phyloP scores from a whole-genome alignment of 2,113 vertebrate genomes.

The Colistium nudipinnis region DNA sequence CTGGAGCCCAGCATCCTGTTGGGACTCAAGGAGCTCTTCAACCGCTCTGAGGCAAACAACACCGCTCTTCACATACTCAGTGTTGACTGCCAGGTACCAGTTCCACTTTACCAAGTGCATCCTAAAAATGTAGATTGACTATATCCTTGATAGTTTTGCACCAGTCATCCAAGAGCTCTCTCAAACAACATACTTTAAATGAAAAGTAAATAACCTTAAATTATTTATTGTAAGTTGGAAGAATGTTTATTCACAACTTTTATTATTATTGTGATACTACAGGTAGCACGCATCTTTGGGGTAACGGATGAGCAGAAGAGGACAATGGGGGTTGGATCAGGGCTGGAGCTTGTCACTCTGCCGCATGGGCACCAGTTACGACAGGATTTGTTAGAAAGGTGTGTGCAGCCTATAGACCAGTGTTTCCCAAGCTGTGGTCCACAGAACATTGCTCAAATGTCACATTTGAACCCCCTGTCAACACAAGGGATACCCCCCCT shows the following conservation, averaged over 20 bases:
- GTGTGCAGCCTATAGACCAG: slow-evolving; percentile 38
- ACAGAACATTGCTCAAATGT: too few relatives aligned
- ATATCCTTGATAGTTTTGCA: background rate
- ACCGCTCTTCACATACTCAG: slow-evolving; percentile 87
- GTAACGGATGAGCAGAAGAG: slow-evolving; percentile 82
- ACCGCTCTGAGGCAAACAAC: slow-evolving; percentile 71
- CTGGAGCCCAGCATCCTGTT: slow-evolving; percentile 83
- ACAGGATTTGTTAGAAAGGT: slow-evolving; percentile 89
- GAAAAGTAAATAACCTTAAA: background rate
- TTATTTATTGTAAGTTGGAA: background rate
- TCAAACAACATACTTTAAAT: background rate
- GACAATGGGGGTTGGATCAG: slow-evolving; percentile 87
- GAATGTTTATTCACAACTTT: background rate
- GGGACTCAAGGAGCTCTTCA: slow-evolving; percentile 82
- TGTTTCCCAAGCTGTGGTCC: too few relatives aligned
- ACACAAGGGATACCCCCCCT: too few relatives aligned
- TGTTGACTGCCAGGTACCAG: slow-evolving; percentile 86
- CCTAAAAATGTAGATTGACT: background rate
- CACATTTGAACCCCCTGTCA: too few relatives aligned
- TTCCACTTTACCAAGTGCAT: background rate
- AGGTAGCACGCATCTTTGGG: slow-evolving; percentile 84
- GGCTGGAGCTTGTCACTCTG: slow-evolving; percentile 88
- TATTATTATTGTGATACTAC: slow-evolving; percentile 3
- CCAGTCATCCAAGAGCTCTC: background rate
- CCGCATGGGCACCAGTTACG: slow-evolving; percentile 87